phyloP scores from a whole-genome alignment of 2,888 invertebrate genomes.

The Erebia ligea region DNA sequence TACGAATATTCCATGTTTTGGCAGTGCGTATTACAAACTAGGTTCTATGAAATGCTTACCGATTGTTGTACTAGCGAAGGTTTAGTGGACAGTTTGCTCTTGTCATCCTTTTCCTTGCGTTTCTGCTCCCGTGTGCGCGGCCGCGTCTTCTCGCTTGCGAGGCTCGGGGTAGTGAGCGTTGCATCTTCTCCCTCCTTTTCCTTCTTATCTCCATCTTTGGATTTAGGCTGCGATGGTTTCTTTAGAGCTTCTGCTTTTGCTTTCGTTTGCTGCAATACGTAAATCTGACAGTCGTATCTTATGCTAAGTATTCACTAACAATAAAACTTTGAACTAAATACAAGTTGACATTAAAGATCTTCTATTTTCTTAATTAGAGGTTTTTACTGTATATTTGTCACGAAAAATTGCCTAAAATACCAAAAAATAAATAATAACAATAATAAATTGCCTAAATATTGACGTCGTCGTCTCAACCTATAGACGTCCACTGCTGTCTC shows the following conservation, averaged over 20 bases:
- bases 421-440: too few relatives aligned
- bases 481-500: too few relatives aligned
- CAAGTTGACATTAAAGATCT: too few relatives aligned
- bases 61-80: conserved; percentile 50
- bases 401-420: conserved; percentile 49
- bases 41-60: conserved; percentile 42
- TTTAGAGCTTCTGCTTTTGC: conserved; percentile 84
- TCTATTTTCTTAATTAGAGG: too few relatives aligned
- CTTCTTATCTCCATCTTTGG: conserved; percentile 65
- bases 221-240: conserved; percentile 70
- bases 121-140: conserved; percentile 40
- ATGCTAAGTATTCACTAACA: neutral
- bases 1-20: too few relatives aligned
- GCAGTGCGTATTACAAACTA: too few relatives aligned
- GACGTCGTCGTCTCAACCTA: too few relatives aligned
- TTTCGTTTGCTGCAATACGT: conserved; percentile 66
- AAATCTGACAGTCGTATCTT: neutral
- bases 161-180: conserved; percentile 24
- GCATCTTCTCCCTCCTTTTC: conserved; percentile 46
- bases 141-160: conserved; percentile 58
- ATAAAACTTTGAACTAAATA: too few relatives aligned
- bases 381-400: too few relatives aligned
- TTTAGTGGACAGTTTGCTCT: conserved; percentile 52
- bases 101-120: conserved; percentile 52
- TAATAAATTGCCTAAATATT: too few relatives aligned